These are phyloP conservation scores for Drosophila gaucha DNA, from an alignment of 2,888 invertebrate species.

Conservation along the genomic window DNA sequence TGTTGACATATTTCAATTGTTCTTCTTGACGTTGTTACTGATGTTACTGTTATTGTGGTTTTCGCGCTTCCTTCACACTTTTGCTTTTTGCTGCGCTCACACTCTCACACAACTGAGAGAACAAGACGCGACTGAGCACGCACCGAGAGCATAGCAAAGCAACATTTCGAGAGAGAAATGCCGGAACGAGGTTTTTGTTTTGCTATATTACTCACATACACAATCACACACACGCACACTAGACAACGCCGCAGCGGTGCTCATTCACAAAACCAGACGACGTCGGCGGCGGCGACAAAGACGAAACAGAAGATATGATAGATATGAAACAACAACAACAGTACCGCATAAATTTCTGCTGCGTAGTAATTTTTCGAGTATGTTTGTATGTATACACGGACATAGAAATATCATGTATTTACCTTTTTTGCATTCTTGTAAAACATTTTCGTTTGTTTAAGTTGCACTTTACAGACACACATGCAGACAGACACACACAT, in stretches of 20 bases:
- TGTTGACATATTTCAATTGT: constrained; percentile 12
- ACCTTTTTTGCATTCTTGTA: constrained; percentile 65
- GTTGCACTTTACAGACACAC: constrained; percentile 56
- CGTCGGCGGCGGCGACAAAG: constrained; percentile 45
- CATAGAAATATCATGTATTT: constrained; percentile 37
- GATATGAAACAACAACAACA: constrained; percentile 73
- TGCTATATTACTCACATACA: constrained; percentile 54
- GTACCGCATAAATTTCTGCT: constrained; percentile 77
- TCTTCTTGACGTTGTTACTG: constrained; percentile 50
- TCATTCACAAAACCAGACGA: constrained; percentile 69
- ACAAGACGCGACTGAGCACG: constrained; percentile 1
- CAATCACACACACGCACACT: constrained; percentile 43
- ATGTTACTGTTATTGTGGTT: constrained; percentile 51
- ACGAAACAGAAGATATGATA: constrained; percentile 73
- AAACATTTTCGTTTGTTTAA: constrained; percentile 57
- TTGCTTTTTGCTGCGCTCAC: constrained; percentile 54
- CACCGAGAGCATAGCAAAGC: constrained; percentile 31
- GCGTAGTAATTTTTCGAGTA: constrained; percentile 73
- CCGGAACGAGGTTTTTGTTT: constrained; percentile 58
- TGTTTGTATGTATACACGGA: constrained; percentile 34
- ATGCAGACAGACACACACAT: constrained; percentile 9
- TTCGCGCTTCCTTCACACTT: constrained; percentile 58
- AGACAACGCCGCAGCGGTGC: constrained; percentile 49
- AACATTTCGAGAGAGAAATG: constrained; percentile 29
- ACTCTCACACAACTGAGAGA: constrained; percentile 27